Percentiles rank a stretch among this genome's conserved stretches.
phyloP scores from a whole-genome alignment of 2,113 vertebrate genomes.

The Illadopsis cleaveri region DNA sequence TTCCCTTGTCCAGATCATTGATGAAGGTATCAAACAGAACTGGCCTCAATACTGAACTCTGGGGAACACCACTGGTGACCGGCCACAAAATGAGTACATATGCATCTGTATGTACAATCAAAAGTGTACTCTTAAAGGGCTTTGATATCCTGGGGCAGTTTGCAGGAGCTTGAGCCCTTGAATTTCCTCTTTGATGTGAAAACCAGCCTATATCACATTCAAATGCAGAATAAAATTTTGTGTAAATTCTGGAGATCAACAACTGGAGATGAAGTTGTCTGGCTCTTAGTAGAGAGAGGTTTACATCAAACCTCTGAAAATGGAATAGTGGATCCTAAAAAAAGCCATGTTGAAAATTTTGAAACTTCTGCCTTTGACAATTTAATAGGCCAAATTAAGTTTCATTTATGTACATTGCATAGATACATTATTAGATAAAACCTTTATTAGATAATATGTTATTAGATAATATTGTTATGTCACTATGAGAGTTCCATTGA shows the following conservation, averaged over 20 bases:
- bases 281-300: background rate
- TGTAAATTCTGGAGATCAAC: background rate
- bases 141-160: background rate
- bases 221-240: background rate
- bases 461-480: background rate
- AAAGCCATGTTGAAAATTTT: background rate
- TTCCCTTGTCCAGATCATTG: background rate
- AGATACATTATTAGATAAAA: background rate
- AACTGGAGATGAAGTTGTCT: background rate
- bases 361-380: background rate
- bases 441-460: background rate
- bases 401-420: background rate
- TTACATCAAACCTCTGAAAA: background rate
- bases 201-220: background rate
- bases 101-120: background rate
- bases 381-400: background rate
- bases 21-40: background rate
- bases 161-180: rapidly evolving
- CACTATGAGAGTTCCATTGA: background rate
- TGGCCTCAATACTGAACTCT: background rate
- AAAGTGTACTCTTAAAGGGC: background rate
- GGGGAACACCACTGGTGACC: rapidly evolving
- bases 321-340: background rate
- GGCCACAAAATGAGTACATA: rapidly evolving
- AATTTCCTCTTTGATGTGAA: background rate